Evolutionary conservation across 1,140 invertebrate species (phyloP).

Genomic region (Panulirus ornatus): DNA sequence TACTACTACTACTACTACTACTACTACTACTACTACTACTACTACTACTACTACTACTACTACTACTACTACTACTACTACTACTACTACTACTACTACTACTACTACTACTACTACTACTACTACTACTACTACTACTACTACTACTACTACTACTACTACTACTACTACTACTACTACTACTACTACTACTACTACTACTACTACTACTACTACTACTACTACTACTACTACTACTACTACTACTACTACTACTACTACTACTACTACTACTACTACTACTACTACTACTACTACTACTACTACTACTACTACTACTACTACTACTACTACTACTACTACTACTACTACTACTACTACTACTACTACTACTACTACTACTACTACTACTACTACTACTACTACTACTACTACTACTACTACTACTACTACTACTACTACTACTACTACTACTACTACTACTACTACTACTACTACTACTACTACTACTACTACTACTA

Average conservation of each 20-base stretch:
- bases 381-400: conserved; percentile 4
- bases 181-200: background rate
- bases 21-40: conserved; percentile 29
- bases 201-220: background rate
- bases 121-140: conserved; percentile 7
- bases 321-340: conserved; percentile 1
- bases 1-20: conserved; percentile 30
- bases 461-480: background rate
- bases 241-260: conserved; percentile 4
- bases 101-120: conserved; percentile 38
- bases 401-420: conserved; percentile 4
- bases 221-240: background rate
- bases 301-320: background rate
- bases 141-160: conserved; percentile 4
- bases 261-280: conserved; percentile 4
- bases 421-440: background rate
- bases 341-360: conserved; percentile 4
- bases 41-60: conserved; percentile 25
- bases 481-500: conserved; percentile 4
- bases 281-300: background rate
- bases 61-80: conserved; percentile 15
- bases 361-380: background rate
- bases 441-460: conserved; percentile 4
- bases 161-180: background rate
- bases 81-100: conserved; percentile 30